These are phyloP conservation scores for Meloidogyne hapla DNA, from an alignment of 1,140 invertebrate genomes.

Conservation along the genomic window DNA sequence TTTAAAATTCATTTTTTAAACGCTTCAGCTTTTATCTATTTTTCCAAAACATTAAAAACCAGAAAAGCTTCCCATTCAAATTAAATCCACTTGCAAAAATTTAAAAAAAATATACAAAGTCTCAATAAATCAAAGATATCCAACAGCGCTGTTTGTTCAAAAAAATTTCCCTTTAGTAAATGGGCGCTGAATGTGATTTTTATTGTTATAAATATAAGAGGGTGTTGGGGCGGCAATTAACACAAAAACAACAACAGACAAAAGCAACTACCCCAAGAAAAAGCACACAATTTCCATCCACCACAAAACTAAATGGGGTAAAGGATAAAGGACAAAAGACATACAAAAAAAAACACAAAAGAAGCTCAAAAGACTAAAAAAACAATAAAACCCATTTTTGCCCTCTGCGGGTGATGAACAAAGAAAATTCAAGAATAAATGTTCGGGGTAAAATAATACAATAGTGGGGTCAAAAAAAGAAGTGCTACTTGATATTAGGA, in stretches of 20 bases:
- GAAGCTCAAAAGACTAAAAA: neutral
- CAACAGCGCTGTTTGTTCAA: neutral
- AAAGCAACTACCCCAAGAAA: neutral
- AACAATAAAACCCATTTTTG: neutral
- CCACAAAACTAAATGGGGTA: neutral
- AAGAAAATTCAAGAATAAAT: neutral
- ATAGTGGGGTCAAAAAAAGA: neutral
- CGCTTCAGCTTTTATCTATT: neutral
- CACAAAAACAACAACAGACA: neutral
- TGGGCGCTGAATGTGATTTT: neutral
- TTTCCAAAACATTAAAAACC: neutral
- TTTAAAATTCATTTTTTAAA: neutral
- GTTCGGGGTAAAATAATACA: neutral
- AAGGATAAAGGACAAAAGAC: neutral
- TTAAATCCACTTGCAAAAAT: neutral
- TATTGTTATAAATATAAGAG: neutral
- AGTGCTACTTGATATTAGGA: neutral
- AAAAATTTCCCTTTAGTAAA: neutral
- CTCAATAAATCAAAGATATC: conserved; percentile 3
- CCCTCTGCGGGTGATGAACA: neutral
- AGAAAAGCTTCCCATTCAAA: conserved; percentile 1
- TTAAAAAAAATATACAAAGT: neutral
- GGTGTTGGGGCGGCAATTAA: conserved; percentile 1
- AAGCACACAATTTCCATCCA: neutral
- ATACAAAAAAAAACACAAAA: neutral